Percentiles rank a stretch among this genome's conserved stretches.
Evolutionary conservation across 2,888 invertebrate species (phyloP).

Genomic region (Anarsia innoxiella): DNA sequence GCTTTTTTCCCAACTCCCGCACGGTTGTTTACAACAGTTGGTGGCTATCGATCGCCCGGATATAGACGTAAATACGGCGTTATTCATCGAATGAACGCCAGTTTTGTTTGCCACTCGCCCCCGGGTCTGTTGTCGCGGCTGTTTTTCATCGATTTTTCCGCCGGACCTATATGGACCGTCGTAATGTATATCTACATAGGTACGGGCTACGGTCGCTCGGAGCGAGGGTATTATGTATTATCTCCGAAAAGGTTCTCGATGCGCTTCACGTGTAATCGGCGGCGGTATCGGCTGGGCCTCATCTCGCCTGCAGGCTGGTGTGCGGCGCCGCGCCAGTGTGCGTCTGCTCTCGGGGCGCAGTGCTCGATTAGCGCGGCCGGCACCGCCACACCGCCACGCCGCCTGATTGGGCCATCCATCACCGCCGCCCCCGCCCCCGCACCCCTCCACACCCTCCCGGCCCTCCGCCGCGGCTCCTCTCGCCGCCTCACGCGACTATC

Average conservation of each 20-base stretch:
- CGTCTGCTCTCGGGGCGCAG: constrained; percentile 58
- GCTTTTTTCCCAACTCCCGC: constrained; percentile 57
- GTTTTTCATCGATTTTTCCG: constrained; percentile 63
- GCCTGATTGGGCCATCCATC: constrained; percentile 77
- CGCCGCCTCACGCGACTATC: constrained; percentile 23
- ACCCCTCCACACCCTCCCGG: constrained; percentile 32
- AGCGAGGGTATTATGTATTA: constrained; percentile 38
- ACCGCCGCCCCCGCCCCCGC: constrained; percentile 53
- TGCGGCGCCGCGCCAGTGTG: constrained; percentile 41
- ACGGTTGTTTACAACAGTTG: constrained; percentile 71
- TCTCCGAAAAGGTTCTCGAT: constrained; percentile 46
- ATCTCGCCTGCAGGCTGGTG: constrained; percentile 26
- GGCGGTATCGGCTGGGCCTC: constrained; percentile 26
- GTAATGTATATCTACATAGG: no score
- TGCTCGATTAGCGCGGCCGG: constrained; percentile 69
- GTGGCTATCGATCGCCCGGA: constrained; percentile 63
- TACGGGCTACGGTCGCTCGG: constrained; percentile 15
- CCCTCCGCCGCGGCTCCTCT: constrained; percentile 21
- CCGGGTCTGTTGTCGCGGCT: constrained; percentile 44
- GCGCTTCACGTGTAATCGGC: constrained; percentile 52
- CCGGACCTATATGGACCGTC: constrained; percentile 33
- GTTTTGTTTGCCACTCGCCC: constrained; percentile 42
- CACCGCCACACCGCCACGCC: constrained; percentile 68
- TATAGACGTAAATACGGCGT: constrained; percentile 56
- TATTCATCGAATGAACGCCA: constrained; percentile 47